A percentile compares a stretch with the other conserved stretches of the same genome.
phyloP scores from a whole-genome alignment of 2,888 invertebrate genomes.

The Tuta absoluta region DNA sequence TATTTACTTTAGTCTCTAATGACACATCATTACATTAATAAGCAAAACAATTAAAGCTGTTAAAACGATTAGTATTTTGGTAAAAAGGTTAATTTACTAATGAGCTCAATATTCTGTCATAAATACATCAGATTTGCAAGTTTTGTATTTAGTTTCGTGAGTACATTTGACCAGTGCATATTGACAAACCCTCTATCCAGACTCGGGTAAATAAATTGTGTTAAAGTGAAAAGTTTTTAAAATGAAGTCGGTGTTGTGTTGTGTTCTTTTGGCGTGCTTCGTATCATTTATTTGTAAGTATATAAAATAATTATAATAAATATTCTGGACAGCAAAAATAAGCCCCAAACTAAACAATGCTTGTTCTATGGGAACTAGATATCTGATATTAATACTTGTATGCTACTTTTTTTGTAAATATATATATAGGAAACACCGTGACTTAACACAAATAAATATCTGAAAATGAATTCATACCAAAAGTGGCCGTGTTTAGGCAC shows the following conservation, averaged over 20 bases:
- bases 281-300: conserved; percentile 5
- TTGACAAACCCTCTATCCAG: not conserved
- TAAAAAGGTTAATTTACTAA: not conserved
- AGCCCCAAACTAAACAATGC: too few relatives aligned
- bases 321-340: too few relatives aligned
- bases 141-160: not conserved
- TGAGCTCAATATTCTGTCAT: not conserved
- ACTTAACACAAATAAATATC: too few relatives aligned
- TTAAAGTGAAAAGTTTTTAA: not conserved
- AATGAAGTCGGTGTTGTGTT: not conserved
- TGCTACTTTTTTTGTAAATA: too few relatives aligned
- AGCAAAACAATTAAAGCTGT: not conserved
- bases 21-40: not conserved
- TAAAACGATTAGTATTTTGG: not conserved
- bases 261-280: not conserved
- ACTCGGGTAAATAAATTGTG: not conserved
- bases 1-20: not conserved
- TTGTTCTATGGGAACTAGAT: too few relatives aligned
- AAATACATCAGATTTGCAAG: not conserved
- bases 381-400: too few relatives aligned
- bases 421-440: too few relatives aligned
- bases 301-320: not conserved
- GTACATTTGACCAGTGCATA: not conserved
- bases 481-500: too few relatives aligned
- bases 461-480: too few relatives aligned